Conservation (phyloP, 2,888 invertebrate species). For the Autographa pulchrina region DNA sequence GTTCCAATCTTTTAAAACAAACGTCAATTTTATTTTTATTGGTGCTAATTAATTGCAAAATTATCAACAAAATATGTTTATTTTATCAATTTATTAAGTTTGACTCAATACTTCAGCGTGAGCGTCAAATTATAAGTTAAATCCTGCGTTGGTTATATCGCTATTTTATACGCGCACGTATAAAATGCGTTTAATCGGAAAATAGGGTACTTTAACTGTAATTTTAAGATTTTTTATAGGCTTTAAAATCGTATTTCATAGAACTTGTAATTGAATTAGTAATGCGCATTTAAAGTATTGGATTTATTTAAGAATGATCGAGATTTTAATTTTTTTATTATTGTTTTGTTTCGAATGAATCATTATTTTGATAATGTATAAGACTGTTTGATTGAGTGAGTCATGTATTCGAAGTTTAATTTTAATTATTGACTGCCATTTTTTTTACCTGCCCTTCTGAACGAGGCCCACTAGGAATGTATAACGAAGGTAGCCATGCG, state of each 20-base stretch:
- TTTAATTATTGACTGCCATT: constrained; percentile 81
- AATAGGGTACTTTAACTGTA: constrained; percentile 79
- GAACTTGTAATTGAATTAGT: constrained; percentile 72
- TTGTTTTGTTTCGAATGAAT: constrained; percentile 70
- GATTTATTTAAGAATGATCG: constrained; percentile 66
- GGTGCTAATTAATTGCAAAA: constrained; percentile 58
- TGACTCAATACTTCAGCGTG: constrained; percentile 17
- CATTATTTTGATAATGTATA: constrained; percentile 78
- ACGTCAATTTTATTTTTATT: constrained; percentile 55
- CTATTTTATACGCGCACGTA: constrained; percentile 75
- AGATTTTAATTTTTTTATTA: constrained; percentile 59
- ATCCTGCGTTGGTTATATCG: constrained; percentile 85
- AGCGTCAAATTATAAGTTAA: constrained; percentile 33
- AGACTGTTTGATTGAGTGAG: constrained; percentile 84
- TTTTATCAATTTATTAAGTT: constrained; percentile 41
- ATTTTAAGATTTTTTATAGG: constrained; percentile 79
- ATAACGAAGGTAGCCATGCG: constrained; percentile 59
- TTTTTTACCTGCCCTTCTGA: constrained; percentile 62
- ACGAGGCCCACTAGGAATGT: constrained; percentile 62
- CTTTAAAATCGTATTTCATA: constrained; percentile 81
- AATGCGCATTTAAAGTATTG: constrained; percentile 80
- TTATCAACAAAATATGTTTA: constrained; percentile 38
- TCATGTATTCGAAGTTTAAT: constrained; percentile 74
- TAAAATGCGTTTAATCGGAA: constrained; percentile 83
- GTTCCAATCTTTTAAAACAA: constrained; percentile 16